Base-by-base conservation (phyloP, 92 coral and sea anemone genomes). In the Pocillopora grandis region DNA sequence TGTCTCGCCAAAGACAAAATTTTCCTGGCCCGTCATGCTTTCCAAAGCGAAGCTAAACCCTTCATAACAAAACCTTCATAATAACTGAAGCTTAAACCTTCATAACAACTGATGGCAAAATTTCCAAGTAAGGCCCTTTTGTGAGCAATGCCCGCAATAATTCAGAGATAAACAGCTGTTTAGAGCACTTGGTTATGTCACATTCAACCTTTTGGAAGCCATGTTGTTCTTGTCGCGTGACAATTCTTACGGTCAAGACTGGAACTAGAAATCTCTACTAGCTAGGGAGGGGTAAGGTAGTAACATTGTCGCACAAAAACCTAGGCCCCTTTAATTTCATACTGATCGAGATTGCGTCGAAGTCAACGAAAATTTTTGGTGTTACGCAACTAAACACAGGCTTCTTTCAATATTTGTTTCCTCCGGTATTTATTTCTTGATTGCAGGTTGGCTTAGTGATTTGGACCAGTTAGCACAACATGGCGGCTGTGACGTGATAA, bases 401-500 rank as follows among this genome's bases (percentile, higher is more conserved):
- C 62, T 66, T 23, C 3, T 27, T 27, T 27, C 23, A 77, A 31
- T 60, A 14, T 0, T 48, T 17, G n/a, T 20, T 10, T 61, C 55
- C 31, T 27, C 31, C 23, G 62, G 59, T 60, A 14, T 0, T 48
- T 17, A 42, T 20, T 10, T 61, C 55, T 36, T 64, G 48, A 55
- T 36, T 12, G 2, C 65, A 91, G 98, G 96, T 7, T 95, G 95
- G 98, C 80, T 95, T 23, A 98, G 98, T 56, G 82, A 87, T 15
- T 73, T 94, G n/a, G 98, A 96, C 60, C 71, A 71, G 31, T 74
- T 87, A 80, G 81, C 98, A 16, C 93, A 86, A 66, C 98, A 96
- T 75, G 98, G 98, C n/a, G 98, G 98, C n/a, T 96, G 98, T 85
- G 92, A 96, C 77, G 98, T 96, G 31, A 78, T 89, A 35, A 83